Evolutionary conservation across 2,888 invertebrate genomes (phyloP).

Genomic region (Harmothoe impar): DNA sequence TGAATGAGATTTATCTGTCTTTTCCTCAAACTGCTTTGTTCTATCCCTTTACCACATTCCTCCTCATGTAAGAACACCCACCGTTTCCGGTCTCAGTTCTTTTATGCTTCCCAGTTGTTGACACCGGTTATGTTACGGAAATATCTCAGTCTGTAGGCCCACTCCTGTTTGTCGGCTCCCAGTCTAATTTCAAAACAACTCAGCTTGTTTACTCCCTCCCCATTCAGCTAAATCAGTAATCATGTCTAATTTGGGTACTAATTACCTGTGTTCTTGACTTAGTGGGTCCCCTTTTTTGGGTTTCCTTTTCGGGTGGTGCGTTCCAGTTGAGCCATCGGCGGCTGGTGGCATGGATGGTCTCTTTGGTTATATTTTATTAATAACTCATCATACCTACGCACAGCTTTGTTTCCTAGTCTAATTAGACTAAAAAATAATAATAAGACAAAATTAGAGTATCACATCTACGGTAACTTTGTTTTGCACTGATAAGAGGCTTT

Average conservation of each 20-base stretch:
- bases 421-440: too few species aligned
- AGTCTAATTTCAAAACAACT: slow-evolving; percentile 18
- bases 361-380: not conserved
- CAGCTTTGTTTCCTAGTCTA: too few species aligned
- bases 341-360: not conserved
- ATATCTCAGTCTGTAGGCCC: not conserved
- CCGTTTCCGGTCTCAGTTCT: not conserved
- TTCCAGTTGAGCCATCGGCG: not conserved
- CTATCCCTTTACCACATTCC: too few species aligned
- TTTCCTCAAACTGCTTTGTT: too few species aligned
- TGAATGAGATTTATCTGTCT: too few species aligned
- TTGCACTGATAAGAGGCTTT: too few species aligned
- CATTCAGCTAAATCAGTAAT: slow-evolving; percentile 9
- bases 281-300: not conserved
- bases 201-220: not conserved
- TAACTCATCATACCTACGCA: too few species aligned
- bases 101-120: not conserved
- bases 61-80: too few species aligned
- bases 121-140: not conserved
- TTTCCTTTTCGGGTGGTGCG: not conserved
- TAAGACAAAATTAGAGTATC: too few species aligned
- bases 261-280: not conserved
- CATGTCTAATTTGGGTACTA: not conserved
- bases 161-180: not conserved
- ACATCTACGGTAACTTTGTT: too few species aligned